Conservation (phyloP, 1,140 invertebrate genomes). For the Paracyclopina nana region DNA sequence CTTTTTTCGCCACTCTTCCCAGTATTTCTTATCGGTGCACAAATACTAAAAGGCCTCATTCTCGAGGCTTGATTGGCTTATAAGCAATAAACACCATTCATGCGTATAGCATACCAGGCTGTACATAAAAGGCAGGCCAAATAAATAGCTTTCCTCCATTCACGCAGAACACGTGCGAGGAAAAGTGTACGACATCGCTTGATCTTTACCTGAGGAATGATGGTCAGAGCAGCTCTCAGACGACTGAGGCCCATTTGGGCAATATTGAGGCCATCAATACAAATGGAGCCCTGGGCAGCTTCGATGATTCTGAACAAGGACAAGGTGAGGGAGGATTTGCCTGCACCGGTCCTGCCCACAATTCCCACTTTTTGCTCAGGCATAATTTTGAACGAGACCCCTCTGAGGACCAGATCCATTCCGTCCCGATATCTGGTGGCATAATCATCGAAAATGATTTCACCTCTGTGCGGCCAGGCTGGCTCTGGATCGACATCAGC, state of each 20-base stretch:
- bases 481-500: neutral
- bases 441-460: conserved; percentile 35
- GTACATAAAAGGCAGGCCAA: too few species aligned
- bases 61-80: too few species aligned
- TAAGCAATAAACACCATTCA: too few species aligned
- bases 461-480: conserved; percentile 23
- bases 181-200: too few species aligned
- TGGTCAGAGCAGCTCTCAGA: conserved; percentile 57
- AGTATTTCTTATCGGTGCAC: too few species aligned
- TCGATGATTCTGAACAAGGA: conserved; percentile 71
- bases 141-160: too few species aligned
- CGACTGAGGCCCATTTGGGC: conserved; percentile 63
- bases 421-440: conserved; percentile 57
- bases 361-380: conserved; percentile 41
- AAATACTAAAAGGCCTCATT: too few species aligned
- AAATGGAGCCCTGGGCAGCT: conserved; percentile 44
- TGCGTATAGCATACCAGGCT: too few species aligned
- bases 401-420: conserved; percentile 52
- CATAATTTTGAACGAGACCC: conserved; percentile 42
- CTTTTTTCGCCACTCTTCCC: too few species aligned
- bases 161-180: too few species aligned
- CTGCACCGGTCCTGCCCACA: conserved; percentile 62
- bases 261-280: conserved; percentile 74
- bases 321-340: conserved; percentile 58
- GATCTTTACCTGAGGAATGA: conserved; percentile 61